Conservation (phyloP, 1,140 invertebrate genomes). For the Drosophila littoralis region DNA sequence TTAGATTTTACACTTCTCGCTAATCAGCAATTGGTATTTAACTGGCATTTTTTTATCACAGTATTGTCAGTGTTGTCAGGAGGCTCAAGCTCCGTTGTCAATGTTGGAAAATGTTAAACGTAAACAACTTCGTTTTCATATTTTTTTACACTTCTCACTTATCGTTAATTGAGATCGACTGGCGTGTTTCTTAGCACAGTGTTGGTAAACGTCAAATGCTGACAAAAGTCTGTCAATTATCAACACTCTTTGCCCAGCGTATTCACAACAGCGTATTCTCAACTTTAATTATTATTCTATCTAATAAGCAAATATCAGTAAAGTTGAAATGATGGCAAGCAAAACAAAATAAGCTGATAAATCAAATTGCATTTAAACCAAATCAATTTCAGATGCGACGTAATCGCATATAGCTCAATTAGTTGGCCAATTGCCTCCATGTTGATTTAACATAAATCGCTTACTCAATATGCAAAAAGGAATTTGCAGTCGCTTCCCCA, state of each 20-base stretch:
- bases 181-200: neutral
- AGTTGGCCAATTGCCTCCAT: constrained; percentile 45
- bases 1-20: no score
- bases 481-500: constrained; percentile 9
- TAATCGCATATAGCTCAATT: constrained; percentile 46
- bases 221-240: no score
- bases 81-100: no score
- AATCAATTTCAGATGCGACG: constrained; percentile 19
- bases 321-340: constrained; percentile 13
- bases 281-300: neutral
- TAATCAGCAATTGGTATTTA: no score
- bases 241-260: no score
- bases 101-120: no score
- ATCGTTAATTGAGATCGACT: no score
- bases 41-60: no score
- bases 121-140: no score
- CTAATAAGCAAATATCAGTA: constrained; percentile 1
- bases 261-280: no score
- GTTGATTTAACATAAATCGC: constrained; percentile 45
- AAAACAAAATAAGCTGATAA: constrained; percentile 25
- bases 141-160: no score
- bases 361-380: constrained; percentile 26
- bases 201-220: neutral
- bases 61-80: no score
- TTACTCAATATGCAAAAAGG: constrained; percentile 38